Percentiles rank a stretch among this genome's conserved stretches.
phyloP scores from a whole-genome alignment of 2,888 invertebrate genomes.

The Euproctis similis region DNA sequence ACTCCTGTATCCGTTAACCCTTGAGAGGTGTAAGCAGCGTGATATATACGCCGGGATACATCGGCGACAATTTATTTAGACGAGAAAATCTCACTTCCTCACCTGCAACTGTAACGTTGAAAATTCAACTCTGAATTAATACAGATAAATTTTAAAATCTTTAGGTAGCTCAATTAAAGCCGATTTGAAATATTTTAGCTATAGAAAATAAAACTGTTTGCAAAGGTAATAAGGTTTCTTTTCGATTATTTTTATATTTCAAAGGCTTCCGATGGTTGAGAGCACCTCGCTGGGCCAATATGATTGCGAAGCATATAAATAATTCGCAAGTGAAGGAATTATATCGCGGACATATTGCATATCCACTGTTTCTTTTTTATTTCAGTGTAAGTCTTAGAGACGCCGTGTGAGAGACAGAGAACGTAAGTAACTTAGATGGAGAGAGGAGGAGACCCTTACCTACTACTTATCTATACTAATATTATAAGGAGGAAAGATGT shows the following conservation, averaged over 20 bases:
- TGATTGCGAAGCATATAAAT: conserved; percentile 28
- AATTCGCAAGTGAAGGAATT: conserved; percentile 16
- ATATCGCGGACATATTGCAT: conserved; percentile 23
- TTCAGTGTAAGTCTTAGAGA: too few relatives aligned
- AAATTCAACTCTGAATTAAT: conserved; percentile 13
- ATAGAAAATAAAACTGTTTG: conserved; percentile 28
- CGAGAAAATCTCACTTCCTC: conserved; percentile 33
- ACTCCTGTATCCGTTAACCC: conserved; percentile 33
- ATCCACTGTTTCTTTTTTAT: conserved; percentile 23
- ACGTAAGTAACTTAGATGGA: too few relatives aligned
- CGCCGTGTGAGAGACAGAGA: too few relatives aligned
- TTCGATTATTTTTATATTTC: conserved; percentile 1
- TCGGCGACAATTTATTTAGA: conserved; percentile 63
- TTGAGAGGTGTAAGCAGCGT: conserved; percentile 55
- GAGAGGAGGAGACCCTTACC: too few relatives aligned
- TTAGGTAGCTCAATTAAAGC: conserved; percentile 2
- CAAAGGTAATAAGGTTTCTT: conserved; percentile 3
- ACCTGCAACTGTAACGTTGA: conserved; percentile 5
- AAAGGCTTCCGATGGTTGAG: conserved; percentile 14
- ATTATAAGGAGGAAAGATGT: too few relatives aligned
- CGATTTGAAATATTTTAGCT: conserved; percentile 7
- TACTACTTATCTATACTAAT: too few relatives aligned
- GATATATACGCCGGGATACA: conserved; percentile 60
- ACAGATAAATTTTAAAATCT: conserved; percentile 6
- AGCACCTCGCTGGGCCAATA: conserved; percentile 28